Evolutionary conservation across 2,113 vertebrate genomes (phyloP).

Genomic region (Ceratotherium simum): DNA sequence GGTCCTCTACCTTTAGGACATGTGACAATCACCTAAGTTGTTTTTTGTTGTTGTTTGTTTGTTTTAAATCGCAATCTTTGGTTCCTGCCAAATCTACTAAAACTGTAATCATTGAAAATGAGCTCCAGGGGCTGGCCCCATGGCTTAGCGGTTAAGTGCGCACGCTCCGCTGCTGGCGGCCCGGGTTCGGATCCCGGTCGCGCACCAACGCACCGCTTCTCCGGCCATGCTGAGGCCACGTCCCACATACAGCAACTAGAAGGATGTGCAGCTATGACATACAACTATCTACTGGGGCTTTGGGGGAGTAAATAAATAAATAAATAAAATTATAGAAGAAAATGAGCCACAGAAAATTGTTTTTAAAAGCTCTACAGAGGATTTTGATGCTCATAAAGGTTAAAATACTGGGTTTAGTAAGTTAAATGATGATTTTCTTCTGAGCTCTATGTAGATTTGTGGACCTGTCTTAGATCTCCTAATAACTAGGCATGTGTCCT

Average conservation of each 20-base stretch:
- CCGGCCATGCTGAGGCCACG: too few relatives aligned
- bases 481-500: neutral
- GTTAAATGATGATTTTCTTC: neutral
- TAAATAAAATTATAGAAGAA: neutral
- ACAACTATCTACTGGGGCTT: too few relatives aligned
- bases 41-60: neutral
- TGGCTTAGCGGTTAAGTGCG: too few relatives aligned
- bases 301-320: too few relatives aligned
- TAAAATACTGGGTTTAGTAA: neutral
- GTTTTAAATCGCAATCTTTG: neutral
- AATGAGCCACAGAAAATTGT: neutral
- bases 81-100: neutral
- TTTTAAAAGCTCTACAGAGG: neutral
- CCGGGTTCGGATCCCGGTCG: too few relatives aligned
- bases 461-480: neutral
- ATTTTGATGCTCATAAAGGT: neutral
- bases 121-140: neutral
- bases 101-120: neutral
- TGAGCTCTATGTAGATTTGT: neutral
- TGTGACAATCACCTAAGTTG: neutral
- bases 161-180: too few relatives aligned
- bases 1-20: neutral
- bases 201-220: too few relatives aligned
- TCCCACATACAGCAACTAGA: too few relatives aligned
- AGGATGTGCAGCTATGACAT: too few relatives aligned